Base-by-base conservation (phyloP, 1,140 invertebrate species). In the Drosophila melanica region DNA sequence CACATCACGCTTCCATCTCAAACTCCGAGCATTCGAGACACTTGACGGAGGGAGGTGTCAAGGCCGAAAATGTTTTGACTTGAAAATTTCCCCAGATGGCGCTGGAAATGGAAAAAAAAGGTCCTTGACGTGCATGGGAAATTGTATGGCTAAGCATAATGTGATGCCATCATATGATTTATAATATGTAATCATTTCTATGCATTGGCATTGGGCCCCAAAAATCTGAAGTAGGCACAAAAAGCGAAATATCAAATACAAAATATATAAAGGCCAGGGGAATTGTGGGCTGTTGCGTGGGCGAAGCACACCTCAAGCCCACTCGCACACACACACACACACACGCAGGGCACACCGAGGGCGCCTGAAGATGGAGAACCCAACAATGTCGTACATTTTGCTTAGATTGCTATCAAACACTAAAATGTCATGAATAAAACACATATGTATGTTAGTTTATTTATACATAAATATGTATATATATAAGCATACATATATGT, bases 151-250 rank as follows among this genome's bases (percentile, higher is more conserved):
- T 82, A 71, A 79, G 82, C 75, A 86, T 82, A 86, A 86, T 86
- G 82, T 73, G 75, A 79, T 71, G 82, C 71, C 82, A 76, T 81
- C 78, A 86, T 87, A 86, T 86, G 82, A 86, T 86, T 86, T 86
- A 86, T 86, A 86, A 86, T 86, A 78, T 78, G 75, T 87, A 87
- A 87, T 87, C 87, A 86, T 77, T 87, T 86, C 79, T 70, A 79
- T 74, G 65, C 82, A 73, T 79, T 77, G 72, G 55, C 75, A 65
- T 48, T 48, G 44, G 16, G 50, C 44, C 23, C 20, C 35, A 48
- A 62, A 48, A 50, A 54, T 16, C 20, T 76, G 55, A 85, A 77
- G 81, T 76, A 72, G 77, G 80, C 65, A 71, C 7, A 3, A 57
- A 45, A 64, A 12, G 53, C 39, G 33, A 68, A 65, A 73, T 51